Percentiles rank a stretch among this genome's conserved stretches.
Evolutionary conservation across 2,113 vertebrate genomes (phyloP).

Genomic region (Thoracochromis brauschi): DNA sequence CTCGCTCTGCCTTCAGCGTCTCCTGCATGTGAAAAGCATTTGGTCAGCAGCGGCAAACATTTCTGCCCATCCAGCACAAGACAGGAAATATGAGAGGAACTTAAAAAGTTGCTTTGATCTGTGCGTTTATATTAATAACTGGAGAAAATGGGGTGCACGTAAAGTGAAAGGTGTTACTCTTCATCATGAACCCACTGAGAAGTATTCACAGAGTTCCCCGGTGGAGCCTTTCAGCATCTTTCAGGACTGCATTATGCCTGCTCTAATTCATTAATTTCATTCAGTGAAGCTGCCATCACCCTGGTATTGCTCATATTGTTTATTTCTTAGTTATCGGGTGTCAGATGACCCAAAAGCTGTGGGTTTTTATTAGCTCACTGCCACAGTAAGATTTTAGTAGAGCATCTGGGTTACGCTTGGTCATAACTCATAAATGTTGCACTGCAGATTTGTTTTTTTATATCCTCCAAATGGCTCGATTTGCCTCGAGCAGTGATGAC

Average conservation of each 20-base stretch:
- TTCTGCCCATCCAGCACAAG: not conserved
- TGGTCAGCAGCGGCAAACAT: constrained; percentile 29
- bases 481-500: not conserved
- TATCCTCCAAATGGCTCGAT: not conserved
- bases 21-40: not conserved
- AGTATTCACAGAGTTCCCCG: not conserved
- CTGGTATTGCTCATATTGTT: not conserved
- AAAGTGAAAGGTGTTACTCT: not conserved
- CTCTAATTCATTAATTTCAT: not conserved
- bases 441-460: not conserved
- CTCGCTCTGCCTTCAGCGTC: not conserved
- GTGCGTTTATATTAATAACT: not conserved
- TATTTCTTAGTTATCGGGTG: not conserved
- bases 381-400: not conserved
- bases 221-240: not conserved
- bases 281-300: not conserved
- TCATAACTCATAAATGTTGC: not conserved
- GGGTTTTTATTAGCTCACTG: not conserved
- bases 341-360: not conserved
- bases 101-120: not conserved
- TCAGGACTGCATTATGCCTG: not conserved
- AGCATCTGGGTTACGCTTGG: not conserved
- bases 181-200: not conserved
- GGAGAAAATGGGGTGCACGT: not conserved
- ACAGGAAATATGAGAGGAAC: not conserved